phyloP scores from a whole-genome alignment of 2,888 invertebrate genomes.

The Hybos culiciformis region DNA sequence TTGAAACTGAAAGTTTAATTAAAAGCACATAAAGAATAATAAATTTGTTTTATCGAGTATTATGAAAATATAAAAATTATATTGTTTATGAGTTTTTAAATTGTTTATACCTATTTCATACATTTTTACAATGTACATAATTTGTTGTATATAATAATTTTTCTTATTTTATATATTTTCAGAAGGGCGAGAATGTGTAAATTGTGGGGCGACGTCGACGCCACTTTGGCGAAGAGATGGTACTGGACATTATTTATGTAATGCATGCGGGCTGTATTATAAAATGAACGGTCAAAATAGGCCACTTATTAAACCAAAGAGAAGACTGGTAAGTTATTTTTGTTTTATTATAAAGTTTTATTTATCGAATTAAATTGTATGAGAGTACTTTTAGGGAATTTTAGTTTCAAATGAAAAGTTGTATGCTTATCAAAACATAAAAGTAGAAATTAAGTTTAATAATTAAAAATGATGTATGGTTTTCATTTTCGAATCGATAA shows the following conservation, averaged over 20 bases:
- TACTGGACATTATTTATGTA: constrained; percentile 95
- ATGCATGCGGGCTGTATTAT: constrained; percentile 98
- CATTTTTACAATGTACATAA: not conserved
- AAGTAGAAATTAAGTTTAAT: too few species aligned
- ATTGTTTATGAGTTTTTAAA: not conserved
- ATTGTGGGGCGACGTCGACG: constrained; percentile 97
- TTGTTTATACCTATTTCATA: not conserved
- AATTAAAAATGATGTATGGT: too few species aligned
- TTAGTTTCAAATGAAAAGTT: too few species aligned
- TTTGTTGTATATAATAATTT: not conserved
- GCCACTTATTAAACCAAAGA: constrained; percentile 97
- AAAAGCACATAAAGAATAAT: too few species aligned
- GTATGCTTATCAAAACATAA: too few species aligned
- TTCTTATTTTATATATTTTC: constrained; percentile 25
- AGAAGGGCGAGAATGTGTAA: constrained; percentile 97
- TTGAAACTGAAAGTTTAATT: too few species aligned
- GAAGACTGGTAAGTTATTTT: constrained; percentile 99
- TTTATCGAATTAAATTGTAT: too few species aligned
- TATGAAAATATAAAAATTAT: too few species aligned
- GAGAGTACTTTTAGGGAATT: too few species aligned
- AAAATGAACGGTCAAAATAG: constrained; percentile 99
- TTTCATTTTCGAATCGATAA: too few species aligned
- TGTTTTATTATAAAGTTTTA: too few species aligned
- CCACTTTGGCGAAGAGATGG: constrained; percentile 94
- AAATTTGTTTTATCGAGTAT: not conserved